These are phyloP conservation scores for Andrena flavipes DNA, from an alignment of 2,888 invertebrate genomes.

Conservation along the genomic window DNA sequence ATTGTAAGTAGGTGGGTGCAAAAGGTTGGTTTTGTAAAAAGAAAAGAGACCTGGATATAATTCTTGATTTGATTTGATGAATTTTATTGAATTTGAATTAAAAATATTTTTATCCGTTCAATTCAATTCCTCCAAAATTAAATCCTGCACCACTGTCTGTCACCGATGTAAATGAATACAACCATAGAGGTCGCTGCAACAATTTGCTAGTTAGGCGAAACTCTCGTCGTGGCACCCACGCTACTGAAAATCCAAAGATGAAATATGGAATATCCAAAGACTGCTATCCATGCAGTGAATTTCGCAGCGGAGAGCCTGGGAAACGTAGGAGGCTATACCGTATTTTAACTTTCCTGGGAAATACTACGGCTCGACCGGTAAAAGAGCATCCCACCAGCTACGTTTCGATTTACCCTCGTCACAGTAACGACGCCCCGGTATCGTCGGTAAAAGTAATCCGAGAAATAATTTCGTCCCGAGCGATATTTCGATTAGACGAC, in stretches of 20 bases:
- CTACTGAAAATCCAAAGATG: slow-evolving; percentile 3
- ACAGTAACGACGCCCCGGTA: not conserved
- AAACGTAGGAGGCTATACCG: not conserved
- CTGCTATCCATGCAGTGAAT: not conserved
- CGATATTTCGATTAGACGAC: slow-evolving; percentile 12
- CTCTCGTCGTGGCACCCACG: too few relatives aligned
- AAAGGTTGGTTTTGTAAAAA: too few relatives aligned
- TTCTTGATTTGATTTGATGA: too few relatives aligned
- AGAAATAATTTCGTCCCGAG: slow-evolving; percentile 33
- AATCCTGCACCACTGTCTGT: too few relatives aligned
- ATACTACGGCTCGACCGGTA: not conserved
- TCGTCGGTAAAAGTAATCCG: slow-evolving; percentile 13
- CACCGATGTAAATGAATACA: not conserved
- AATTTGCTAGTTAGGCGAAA: not conserved
- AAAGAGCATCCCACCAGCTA: not conserved
- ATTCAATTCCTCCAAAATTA: too few relatives aligned
- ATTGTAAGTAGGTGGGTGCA: too few relatives aligned
- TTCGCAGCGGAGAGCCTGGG: not conserved
- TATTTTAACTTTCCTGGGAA: slow-evolving; percentile 8
- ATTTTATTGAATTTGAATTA: too few relatives aligned
- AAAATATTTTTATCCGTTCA: too few relatives aligned
- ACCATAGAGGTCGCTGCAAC: not conserved
- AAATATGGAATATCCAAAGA: not conserved
- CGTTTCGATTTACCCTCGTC: slow-evolving; percentile 19
- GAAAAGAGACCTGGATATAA: too few relatives aligned